Percentiles rank a stretch among this genome's conserved stretches.
Conservation (phyloP, 1,140 invertebrate species). For the Drosophila orosa region DNA sequence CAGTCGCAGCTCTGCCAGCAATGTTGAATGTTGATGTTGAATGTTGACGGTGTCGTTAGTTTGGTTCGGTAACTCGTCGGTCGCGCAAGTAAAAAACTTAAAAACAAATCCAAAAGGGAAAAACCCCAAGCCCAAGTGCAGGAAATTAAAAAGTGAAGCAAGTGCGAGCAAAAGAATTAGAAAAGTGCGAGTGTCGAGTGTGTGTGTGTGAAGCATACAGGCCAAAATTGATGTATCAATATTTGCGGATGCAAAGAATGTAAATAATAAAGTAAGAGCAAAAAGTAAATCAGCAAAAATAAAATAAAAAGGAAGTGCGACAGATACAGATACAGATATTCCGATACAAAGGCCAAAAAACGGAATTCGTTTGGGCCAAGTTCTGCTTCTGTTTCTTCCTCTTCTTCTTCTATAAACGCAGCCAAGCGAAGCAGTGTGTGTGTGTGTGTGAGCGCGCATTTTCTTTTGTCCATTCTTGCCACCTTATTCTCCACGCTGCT, state of each 20-base stretch:
- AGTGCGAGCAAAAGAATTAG: conserved; percentile 46
- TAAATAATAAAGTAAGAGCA: conserved; percentile 28
- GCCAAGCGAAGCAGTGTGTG: conserved; percentile 57
- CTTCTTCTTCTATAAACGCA: conserved; percentile 56
- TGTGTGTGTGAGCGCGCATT: conserved; percentile 56
- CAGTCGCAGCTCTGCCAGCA: conserved; percentile 56
- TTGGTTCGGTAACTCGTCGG: conserved; percentile 84
- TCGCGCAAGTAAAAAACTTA: conserved; percentile 66
- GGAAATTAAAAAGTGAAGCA: conserved; percentile 27
- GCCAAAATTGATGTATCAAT: conserved; percentile 46
- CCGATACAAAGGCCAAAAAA: conserved; percentile 55
- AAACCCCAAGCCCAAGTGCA: conserved; percentile 9
- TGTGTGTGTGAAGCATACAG: conserved; percentile 24
- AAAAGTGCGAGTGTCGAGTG: conserved; percentile 37
- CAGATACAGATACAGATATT: conserved; percentile 75
- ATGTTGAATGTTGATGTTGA: conserved; percentile 58
- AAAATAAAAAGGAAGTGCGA: conserved; percentile 65
- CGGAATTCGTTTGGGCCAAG: conserved; percentile 75
- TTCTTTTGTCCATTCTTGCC: conserved; percentile 71
- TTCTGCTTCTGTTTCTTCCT: conserved; percentile 29
- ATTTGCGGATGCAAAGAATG: conserved; percentile 69
- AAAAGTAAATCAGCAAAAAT: conserved; percentile 33
- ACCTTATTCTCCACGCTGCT: conserved; percentile 32
- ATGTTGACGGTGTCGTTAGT: conserved; percentile 76
- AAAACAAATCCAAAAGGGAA: conserved; percentile 15